A percentile compares a stretch with the other conserved stretches of the same genome.
These are phyloP conservation scores for Neogale vison DNA, from an alignment of 2,113 vertebrate species.

Conservation along the genomic window DNA sequence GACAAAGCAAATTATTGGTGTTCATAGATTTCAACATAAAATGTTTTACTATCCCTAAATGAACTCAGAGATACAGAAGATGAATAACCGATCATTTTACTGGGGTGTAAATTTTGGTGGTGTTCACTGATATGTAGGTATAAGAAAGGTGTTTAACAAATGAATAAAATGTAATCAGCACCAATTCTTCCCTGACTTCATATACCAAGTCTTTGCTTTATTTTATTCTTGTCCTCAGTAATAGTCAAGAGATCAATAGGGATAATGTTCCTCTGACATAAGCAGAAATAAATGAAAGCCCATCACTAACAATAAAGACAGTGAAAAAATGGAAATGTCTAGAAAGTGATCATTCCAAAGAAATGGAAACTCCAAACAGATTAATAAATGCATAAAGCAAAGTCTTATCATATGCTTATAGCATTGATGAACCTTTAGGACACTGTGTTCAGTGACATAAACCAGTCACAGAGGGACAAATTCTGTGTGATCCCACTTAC, in stretches of 20 bases:
- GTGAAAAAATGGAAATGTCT: background rate
- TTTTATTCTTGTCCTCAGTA: background rate
- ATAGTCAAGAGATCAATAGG: background rate
- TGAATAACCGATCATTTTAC: background rate
- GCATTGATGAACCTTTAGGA: background rate
- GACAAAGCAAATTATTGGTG: background rate
- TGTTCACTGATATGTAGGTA: background rate
- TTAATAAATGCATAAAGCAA: background rate
- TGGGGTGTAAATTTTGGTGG: background rate
- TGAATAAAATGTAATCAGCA: background rate
- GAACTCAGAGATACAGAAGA: background rate
- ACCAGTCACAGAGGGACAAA: background rate
- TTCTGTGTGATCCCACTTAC: background rate
- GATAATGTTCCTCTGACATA: background rate
- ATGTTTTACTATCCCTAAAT: background rate
- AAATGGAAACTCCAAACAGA: background rate
- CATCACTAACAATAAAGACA: background rate
- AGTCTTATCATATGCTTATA: background rate
- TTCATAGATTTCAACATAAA: background rate
- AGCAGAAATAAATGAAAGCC: background rate
- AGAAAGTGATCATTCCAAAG: background rate
- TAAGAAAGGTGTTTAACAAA: background rate
- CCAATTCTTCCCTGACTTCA: background rate
- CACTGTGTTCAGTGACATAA: background rate
- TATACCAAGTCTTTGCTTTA: background rate